phyloP scores from a whole-genome alignment of 64 coral and sea anemone species.

The Actinia tenebrosa region DNA sequence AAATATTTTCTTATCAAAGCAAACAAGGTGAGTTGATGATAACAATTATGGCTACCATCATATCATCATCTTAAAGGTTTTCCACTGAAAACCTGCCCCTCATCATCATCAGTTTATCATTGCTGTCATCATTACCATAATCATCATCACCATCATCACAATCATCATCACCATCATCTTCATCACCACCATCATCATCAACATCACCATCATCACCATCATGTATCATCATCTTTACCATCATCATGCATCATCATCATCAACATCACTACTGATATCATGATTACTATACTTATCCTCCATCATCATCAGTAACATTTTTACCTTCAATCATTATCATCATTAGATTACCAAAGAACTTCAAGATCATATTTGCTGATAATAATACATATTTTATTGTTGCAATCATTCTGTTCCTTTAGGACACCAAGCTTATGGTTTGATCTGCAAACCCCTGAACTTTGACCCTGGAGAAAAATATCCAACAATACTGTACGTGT shows the following conservation, averaged over 20 bases:
- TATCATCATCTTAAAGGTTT: too few relatives aligned
- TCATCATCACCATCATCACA: too few relatives aligned
- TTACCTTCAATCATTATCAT: too few relatives aligned
- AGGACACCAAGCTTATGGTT: slow-evolving; percentile 84
- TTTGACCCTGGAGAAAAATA: slow-evolving; percentile 72
- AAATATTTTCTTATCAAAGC: slow-evolving; percentile 71
- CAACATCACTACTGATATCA: too few relatives aligned
- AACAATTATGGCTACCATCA: not conserved
- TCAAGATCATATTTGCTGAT: too few relatives aligned
- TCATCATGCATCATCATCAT: not conserved
- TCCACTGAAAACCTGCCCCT: too few relatives aligned
- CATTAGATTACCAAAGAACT: too few relatives aligned
- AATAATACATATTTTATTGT: too few relatives aligned
- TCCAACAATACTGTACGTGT: slow-evolving; percentile 81
- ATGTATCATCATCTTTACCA: too few relatives aligned
- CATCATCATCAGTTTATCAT: too few relatives aligned
- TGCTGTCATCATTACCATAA: too few relatives aligned
- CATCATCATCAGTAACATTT: not conserved
- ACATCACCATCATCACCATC: not conserved
- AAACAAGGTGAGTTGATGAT: slow-evolving; percentile 64
- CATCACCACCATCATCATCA: not conserved
- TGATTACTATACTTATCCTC: not conserved
- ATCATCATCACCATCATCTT: too few relatives aligned
- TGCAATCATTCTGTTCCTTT: not conserved
- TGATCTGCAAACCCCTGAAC: slow-evolving; percentile 80